A percentile compares a stretch with the other conserved stretches of the same genome.
These are phyloP conservation scores for Excalfactoria chinensis DNA, from an alignment of 2,113 vertebrate genomes.

Conservation along the genomic window DNA sequence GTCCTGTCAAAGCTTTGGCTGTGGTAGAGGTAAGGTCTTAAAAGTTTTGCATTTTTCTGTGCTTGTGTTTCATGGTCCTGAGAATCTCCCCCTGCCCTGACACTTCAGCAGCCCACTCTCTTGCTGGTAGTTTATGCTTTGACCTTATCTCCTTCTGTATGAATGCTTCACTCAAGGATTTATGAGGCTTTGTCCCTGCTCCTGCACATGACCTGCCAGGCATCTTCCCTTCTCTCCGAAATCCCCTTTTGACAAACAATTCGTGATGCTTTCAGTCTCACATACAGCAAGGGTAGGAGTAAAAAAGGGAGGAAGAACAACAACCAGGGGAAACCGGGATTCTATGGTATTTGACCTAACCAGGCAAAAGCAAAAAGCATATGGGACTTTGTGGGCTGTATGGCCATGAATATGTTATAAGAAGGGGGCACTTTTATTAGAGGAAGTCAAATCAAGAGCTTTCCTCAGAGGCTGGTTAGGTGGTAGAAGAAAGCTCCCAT, in stretches of 20 bases:
- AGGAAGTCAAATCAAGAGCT: constrained; percentile 20
- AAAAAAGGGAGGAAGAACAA: background rate
- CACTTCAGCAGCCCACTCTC: background rate
- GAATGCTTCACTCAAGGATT: background rate
- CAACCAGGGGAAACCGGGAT: background rate
- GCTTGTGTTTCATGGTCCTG: background rate
- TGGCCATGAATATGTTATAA: background rate
- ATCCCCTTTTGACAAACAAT: background rate
- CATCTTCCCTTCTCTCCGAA: background rate
- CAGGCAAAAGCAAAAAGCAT: background rate
- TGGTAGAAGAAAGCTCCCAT: background rate
- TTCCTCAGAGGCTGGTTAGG: constrained; percentile 10
- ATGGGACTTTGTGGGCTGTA: background rate
- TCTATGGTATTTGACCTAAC: constrained; percentile 2
- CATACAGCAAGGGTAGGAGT: rapidly evolving
- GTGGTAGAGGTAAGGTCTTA: background rate
- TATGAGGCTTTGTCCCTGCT: background rate
- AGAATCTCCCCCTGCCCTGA: background rate
- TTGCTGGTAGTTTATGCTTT: background rate
- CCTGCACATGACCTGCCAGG: background rate
- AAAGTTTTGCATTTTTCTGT: background rate
- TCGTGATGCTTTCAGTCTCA: background rate
- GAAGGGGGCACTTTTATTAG: constrained; percentile 8
- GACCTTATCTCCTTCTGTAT: background rate
- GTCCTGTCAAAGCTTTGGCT: background rate